Conservation (phyloP, 2,797 vertebrate species). For the Crax fasciolata region DNA sequence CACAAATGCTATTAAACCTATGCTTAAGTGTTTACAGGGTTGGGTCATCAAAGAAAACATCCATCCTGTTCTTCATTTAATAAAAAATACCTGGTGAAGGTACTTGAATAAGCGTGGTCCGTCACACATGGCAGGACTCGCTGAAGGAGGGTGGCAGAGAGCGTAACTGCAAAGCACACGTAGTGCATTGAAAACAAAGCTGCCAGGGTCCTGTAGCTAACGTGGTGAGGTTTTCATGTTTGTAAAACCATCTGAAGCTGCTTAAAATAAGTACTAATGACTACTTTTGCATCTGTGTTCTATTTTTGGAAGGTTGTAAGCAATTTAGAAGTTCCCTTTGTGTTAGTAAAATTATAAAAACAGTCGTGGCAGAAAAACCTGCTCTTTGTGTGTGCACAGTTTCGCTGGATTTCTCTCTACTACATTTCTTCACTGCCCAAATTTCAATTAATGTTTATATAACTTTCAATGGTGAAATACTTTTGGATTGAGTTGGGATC, state of each 20-base stretch:
- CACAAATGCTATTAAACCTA: not conserved
- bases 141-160: slow-evolving; percentile 24
- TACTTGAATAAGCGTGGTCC: slow-evolving; percentile 58
- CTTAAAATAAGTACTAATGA: slow-evolving; percentile 66
- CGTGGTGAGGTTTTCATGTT: slow-evolving; percentile 65
- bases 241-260: slow-evolving; percentile 68
- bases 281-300: slow-evolving; percentile 45
- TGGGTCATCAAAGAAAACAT: not conserved
- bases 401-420: not conserved
- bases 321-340: slow-evolving; percentile 71
- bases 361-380: slow-evolving; percentile 47
- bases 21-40: not conserved
- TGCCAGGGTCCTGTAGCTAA: slow-evolving; percentile 71
- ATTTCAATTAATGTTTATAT: not conserved
- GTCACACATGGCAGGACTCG: not conserved
- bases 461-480: slow-evolving; percentile 61
- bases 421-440: not conserved
- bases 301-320: slow-evolving; percentile 25
- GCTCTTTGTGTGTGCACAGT: slow-evolving; percentile 30
- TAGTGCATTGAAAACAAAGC: slow-evolving; percentile 68
- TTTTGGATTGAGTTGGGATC: slow-evolving; percentile 49
- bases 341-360: slow-evolving; percentile 59
- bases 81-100: slow-evolving; percentile 50
- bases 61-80: not conserved
- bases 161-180: slow-evolving; percentile 37